Base-by-base conservation (phyloP, 2,888 invertebrate species). In the Cantharis lateralis region DNA sequence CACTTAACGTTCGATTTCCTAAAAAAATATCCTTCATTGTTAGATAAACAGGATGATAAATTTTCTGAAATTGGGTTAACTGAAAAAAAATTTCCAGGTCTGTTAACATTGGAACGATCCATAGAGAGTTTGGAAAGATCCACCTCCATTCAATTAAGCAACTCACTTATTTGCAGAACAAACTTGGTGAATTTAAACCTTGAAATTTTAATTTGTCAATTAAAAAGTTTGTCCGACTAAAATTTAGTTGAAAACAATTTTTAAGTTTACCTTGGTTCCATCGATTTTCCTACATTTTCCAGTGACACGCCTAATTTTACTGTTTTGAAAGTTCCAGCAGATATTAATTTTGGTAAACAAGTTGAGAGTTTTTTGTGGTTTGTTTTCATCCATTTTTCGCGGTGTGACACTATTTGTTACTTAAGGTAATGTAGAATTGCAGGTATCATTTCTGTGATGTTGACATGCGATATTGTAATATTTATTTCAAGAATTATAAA, bases 401-500 rank as follows among this genome's bases (percentile, higher is more conserved):
- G 63, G 64, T 66, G 64, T 66, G 24, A 66, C 10, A 20, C n/a
- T 66, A 20, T 66, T 66, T 18, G 4, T 66, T 66, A 20, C 15
- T 28, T 66, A 10, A 66, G 2, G 16, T 24, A 48, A 48, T 48
- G 48, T 7, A 48, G 48, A 48, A n/a, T 48, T 48, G 48, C 48
- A 48, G 18, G 20, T 66, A 66, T 13, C 18, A 13, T 66, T 24
- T 20, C 64, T 15, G 7, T 66, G 18, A 9, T 66, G 64, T 66
- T 24, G 64, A 15, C 64, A 66, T 66, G 64, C 20, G 64, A 66
- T 66, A 66, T 66, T 66, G 64, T 66, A 66, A 66, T 66, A 66
- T 66, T 16, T 66, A 66, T 66, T 66, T 66, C 20, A 66, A 66
- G 64, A 66, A 66, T 66, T 66, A 66, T 20, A 20, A 66, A 66